Evolutionary conservation across 2,888 invertebrate genomes (phyloP), one percentile per base, ranked within the genome.

Genomic region (Conistra vaccinii): DNA sequence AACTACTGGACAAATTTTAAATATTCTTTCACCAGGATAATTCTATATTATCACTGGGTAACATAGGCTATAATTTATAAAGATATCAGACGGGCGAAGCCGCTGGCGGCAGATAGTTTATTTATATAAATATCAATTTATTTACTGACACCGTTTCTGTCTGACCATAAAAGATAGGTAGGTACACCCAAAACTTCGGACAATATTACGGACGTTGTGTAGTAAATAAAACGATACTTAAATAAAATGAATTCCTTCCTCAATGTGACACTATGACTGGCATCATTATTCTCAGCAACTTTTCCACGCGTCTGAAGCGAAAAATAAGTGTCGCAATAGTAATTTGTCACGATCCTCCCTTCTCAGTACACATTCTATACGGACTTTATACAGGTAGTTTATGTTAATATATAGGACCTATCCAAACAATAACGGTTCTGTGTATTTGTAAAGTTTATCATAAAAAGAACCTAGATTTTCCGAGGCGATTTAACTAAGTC

Each of bases 261-360:
- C 73, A 60, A 58, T 69, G 76, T 78, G 80, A 78, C 85, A 78
- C 75, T 73, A 67, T 78, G 85, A 84, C 84, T 84, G 73, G 78
- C 83, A 85, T 80, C 83, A 85, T 83, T 84, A 86, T 85, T 86
- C 79, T 83, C 74, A 48, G 76, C 63, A 83, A 80, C 78, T 78
- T 83, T 79, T 76, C 78, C 81, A 81, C 78, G 79, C 76, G 81
- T 86, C 76, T 83, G 83, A 85, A 86, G 86, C 85, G 85, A 85
- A 83, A 86, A 86, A 86, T 86, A 86, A 86, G 86, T 85, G 80
- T 83, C 77, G 85, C 81, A 83, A 85, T 85, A 86, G 83, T 81
- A 83, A 86, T 86, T 86, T 86, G 83, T 86, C 87, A 86, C 83
- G 85, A 80, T 80, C 71, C 77, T 73, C 71, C 76, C 77, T 85